phyloP scores from a whole-genome alignment of 2,797 vertebrate genomes.

The Tenualosa ilisha region DNA sequence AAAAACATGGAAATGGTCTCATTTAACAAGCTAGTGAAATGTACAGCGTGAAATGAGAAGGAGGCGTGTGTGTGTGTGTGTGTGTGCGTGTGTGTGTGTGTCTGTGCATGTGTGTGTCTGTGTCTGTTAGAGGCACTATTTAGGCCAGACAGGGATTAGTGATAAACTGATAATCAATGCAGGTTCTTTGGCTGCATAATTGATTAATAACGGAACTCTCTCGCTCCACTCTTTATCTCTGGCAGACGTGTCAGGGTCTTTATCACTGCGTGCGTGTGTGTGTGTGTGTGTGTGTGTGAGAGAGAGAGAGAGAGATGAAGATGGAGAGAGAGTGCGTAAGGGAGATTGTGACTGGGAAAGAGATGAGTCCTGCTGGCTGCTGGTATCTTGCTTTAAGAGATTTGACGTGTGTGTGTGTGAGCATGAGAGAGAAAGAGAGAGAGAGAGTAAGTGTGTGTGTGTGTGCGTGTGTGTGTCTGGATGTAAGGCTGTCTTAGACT shows the following conservation, averaged over 20 bases:
- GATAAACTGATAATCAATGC: constrained; percentile 14
- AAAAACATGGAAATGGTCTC: background rate
- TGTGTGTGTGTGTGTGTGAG: background rate
- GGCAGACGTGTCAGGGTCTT: background rate
- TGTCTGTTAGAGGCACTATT: background rate
- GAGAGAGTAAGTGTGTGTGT: background rate
- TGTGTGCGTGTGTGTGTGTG: background rate
- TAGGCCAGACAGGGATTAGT: constrained; percentile 2
- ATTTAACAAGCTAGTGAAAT: background rate
- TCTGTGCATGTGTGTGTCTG: background rate
- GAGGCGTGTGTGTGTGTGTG: background rate
- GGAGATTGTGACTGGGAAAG: background rate
- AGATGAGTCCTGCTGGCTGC: constrained; percentile 1
- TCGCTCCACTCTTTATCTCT: background rate
- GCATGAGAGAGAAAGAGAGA: no score
- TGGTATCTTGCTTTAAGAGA: constrained; percentile 7
- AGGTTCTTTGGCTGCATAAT: background rate
- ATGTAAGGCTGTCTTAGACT: background rate
- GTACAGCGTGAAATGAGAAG: background rate
- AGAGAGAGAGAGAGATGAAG: background rate
- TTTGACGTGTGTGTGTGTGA: background rate
- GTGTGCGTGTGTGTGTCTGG: background rate
- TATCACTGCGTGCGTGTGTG: background rate
- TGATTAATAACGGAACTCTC: background rate
- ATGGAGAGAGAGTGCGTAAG: background rate